phyloP scores from a whole-genome alignment of 2,888 invertebrate genomes.

The Mesorhabditis spiculigera region DNA sequence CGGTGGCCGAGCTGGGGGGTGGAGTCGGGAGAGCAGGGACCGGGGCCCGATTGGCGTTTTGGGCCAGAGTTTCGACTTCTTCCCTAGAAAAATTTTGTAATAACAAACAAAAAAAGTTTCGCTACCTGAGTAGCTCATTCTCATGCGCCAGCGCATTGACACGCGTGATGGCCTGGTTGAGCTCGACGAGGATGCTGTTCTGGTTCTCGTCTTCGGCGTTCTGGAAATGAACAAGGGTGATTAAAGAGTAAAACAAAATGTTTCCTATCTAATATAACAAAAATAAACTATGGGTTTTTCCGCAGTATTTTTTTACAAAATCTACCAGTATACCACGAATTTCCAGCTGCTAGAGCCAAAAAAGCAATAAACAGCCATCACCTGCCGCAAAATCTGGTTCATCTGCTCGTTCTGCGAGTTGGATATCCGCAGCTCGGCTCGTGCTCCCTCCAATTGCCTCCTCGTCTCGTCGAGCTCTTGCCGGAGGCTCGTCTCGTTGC shows the following conservation, averaged over 20 bases:
- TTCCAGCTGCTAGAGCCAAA: constrained; percentile 6
- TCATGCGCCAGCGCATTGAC: constrained; percentile 37
- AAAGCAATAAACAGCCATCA: constrained; percentile 14
- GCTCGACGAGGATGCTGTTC: constrained; percentile 40
- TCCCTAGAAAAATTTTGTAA: constrained; percentile 15
- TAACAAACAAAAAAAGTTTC: not conserved
- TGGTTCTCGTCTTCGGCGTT: constrained; percentile 53
- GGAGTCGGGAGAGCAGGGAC: too few species aligned
- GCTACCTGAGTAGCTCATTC: constrained; percentile 54
- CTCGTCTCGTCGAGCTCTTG: constrained; percentile 32
- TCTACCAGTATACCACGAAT: not conserved
- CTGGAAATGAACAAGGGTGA: constrained; percentile 10
- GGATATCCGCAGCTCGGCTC: constrained; percentile 34
- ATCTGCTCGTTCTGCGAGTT: constrained; percentile 40
- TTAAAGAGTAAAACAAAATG: too few species aligned
- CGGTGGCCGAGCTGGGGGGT: not conserved
- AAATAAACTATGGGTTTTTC: too few species aligned
- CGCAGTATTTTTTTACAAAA: too few species aligned
- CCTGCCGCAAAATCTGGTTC: constrained; percentile 42
- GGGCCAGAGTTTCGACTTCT: constrained; percentile 11
- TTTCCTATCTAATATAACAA: too few species aligned
- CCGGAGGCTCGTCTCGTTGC: not conserved
- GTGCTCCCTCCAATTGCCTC: constrained; percentile 33
- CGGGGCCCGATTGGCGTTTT: not conserved
- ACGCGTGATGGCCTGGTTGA: constrained; percentile 39